Percentiles rank a stretch among this genome's conserved stretches.
Evolutionary conservation across 2,888 invertebrate genomes (phyloP).

Genomic region (Kuschelorhynchus macadamiae): DNA sequence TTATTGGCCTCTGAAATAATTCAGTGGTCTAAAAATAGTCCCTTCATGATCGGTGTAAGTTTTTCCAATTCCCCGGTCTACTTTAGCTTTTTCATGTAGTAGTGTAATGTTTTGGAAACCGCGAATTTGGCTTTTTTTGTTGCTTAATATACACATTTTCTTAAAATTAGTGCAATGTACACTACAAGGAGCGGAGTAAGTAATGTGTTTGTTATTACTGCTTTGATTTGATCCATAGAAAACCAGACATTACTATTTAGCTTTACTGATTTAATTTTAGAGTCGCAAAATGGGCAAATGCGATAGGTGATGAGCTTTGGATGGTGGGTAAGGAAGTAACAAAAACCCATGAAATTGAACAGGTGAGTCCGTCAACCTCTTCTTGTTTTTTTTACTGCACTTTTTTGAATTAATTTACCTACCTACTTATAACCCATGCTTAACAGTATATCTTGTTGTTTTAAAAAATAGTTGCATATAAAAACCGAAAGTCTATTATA

Average conservation of each 20-base stretch:
- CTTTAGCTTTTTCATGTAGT: slow-evolving; percentile 36
- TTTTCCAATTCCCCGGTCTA: slow-evolving; percentile 28
- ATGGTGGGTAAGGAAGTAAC: slow-evolving; percentile 83
- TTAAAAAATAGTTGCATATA: no score
- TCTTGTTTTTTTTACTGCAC: neutral
- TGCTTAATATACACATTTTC: slow-evolving; percentile 7
- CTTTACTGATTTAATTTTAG: slow-evolving; percentile 66
- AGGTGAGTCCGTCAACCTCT: slow-evolving; percentile 76
- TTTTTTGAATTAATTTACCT: neutral
- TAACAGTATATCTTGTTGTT: neutral
- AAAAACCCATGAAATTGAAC: slow-evolving; percentile 82
- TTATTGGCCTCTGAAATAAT: slow-evolving; percentile 11
- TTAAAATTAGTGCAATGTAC: slow-evolving; percentile 42
- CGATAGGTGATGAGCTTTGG: slow-evolving; percentile 85
- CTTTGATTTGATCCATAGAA: neutral
- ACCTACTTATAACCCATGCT: neutral
- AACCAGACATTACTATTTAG: neutral
- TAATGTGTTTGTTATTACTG: slow-evolving; percentile 22
- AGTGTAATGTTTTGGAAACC: slow-evolving; percentile 34
- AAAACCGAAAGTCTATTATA: no score
- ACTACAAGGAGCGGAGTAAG: slow-evolving; percentile 60
- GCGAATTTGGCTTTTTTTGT: slow-evolving; percentile 15
- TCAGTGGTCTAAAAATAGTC: slow-evolving; percentile 35
- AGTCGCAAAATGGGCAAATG: slow-evolving; percentile 84
- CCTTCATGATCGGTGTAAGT: slow-evolving; percentile 27